Conservation (phyloP, 2,113 vertebrate genomes). For the Psettodes erumei region DNA sequence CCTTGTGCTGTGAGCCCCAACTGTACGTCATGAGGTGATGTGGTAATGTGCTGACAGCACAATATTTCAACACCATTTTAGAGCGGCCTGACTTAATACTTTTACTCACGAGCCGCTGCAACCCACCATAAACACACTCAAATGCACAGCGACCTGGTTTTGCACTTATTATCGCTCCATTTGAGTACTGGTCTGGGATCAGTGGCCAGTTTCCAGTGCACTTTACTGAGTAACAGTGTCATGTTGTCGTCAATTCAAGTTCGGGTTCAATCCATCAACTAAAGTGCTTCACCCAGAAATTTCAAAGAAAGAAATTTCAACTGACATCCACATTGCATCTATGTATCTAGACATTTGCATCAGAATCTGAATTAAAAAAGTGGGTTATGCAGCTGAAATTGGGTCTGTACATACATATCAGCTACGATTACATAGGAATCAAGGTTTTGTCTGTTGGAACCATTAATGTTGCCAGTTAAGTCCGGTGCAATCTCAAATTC, state of each 20-base stretch:
- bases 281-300: background rate
- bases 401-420: too few species aligned
- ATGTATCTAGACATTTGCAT: background rate
- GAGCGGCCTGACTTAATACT: constrained; percentile 40
- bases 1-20: constrained; percentile 27
- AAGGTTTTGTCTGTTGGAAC: too few species aligned
- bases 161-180: background rate
- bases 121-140: constrained; percentile 52
- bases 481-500: too few species aligned
- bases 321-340: too few species aligned
- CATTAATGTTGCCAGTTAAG: too few species aligned
- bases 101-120: constrained; percentile 27
- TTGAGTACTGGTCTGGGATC: constrained; percentile 14
- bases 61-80: constrained; percentile 63
- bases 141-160: constrained; percentile 18
- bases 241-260: background rate
- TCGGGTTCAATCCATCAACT: too few species aligned
- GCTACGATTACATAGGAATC: too few species aligned
- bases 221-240: background rate
- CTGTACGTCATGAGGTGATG: constrained; percentile 63
- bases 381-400: background rate
- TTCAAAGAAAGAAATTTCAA: background rate
- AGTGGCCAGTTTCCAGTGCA: background rate
- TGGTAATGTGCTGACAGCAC: constrained; percentile 64
- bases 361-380: background rate